Conservation (phyloP, 2,888 invertebrate genomes). For the Poecilobothrus nobilitatus region DNA sequence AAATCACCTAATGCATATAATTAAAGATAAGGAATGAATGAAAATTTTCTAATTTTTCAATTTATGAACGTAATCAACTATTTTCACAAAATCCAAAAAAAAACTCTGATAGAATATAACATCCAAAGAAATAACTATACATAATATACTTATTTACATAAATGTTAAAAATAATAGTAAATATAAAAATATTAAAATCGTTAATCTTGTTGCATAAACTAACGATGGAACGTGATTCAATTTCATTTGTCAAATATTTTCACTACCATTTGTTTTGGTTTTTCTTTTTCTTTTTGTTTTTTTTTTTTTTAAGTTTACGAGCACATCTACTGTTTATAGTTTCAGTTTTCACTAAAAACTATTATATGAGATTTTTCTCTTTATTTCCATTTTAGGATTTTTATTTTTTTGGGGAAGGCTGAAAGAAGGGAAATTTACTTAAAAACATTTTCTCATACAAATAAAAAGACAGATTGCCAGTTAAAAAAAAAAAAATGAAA, state of each 20-base stretch:
- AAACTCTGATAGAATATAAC: not conserved
- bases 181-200: not conserved
- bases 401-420: not conserved
- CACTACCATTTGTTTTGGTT: not conserved
- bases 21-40: not conserved
- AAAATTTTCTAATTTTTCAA: slow-evolving; percentile 1
- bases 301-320: not conserved
- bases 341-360: not conserved
- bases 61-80: not conserved
- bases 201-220: not conserved
- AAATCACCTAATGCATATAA: not conserved
- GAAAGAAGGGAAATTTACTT: too few species aligned
- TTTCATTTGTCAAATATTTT: slow-evolving; percentile 10
- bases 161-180: not conserved
- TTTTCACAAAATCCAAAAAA: not conserved
- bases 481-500: not conserved
- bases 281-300: too few species aligned
- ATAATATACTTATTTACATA: too few species aligned
- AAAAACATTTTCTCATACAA: not conserved
- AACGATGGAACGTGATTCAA: slow-evolving; percentile 9
- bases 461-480: not conserved
- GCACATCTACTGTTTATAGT: not conserved
- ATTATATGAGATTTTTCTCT: not conserved
- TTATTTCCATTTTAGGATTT: not conserved
- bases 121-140: not conserved